A percentile compares a stretch with the other conserved stretches of the same genome.
phyloP scores from a whole-genome alignment of 2,797 vertebrate genomes.

The Cygnus olor region DNA sequence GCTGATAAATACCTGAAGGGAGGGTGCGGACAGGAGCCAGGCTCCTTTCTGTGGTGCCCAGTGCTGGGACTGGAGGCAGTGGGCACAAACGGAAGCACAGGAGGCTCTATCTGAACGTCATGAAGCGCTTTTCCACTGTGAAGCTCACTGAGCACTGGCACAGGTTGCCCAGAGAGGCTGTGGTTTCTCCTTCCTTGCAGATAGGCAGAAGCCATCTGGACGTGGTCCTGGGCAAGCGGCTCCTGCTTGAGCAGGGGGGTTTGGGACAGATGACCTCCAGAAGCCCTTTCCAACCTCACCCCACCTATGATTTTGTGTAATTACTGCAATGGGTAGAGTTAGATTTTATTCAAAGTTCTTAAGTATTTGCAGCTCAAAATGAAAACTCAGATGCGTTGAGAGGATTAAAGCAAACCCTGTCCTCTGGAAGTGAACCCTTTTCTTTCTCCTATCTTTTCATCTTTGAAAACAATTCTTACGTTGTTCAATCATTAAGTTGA shows the following conservation, averaged over 20 bases:
- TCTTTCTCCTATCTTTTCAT: neutral
- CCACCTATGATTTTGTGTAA: neutral
- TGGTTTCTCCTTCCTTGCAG: neutral
- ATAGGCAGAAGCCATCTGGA: neutral
- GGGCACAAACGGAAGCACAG: no score
- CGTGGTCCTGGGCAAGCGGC: no score
- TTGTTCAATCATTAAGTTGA: neutral
- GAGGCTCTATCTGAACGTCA: no score
- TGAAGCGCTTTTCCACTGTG: no score
- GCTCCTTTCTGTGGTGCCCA: no score
- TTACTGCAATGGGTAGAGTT: neutral
- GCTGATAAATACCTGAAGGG: no score
- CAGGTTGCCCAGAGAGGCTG: neutral
- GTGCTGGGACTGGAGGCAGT: no score
- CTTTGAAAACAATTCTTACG: neutral
- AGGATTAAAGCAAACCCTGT: neutral
- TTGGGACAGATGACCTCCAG: neutral
- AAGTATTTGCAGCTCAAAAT: neutral
- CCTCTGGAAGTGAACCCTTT: neutral
- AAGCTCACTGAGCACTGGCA: no score
- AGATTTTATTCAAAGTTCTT: neutral
- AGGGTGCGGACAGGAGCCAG: no score
- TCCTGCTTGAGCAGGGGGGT: neutral
- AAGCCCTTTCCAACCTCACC: neutral
- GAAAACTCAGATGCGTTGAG: neutral